Percentiles rank a stretch among this genome's conserved stretches.
Conservation (phyloP, 2,797 vertebrate genomes). For the Bradypus variegatus region DNA sequence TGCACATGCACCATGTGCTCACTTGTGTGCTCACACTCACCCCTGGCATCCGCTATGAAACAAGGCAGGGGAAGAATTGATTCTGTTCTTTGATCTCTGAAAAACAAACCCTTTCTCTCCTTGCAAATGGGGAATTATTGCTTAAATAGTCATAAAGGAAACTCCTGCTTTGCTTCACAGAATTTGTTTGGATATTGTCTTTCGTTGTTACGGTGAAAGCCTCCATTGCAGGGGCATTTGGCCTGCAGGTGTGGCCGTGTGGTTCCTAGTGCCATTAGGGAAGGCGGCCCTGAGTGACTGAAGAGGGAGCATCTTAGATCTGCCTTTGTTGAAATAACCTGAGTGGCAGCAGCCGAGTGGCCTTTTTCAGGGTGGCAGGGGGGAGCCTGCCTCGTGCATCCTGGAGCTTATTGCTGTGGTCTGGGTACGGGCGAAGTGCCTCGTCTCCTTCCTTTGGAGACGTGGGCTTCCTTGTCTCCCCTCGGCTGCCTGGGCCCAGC, state of each 20-base stretch:
- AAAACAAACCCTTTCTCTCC: background rate
- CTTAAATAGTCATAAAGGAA: background rate
- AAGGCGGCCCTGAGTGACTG: accelerated
- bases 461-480: background rate
- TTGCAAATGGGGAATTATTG: background rate
- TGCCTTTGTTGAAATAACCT: accelerated
- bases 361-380: background rate
- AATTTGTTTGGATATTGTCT: background rate
- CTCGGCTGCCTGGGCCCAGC: accelerated
- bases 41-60: background rate
- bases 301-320: background rate
- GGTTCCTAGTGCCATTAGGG: background rate
- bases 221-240: background rate
- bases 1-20: background rate
- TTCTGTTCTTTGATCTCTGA: background rate
- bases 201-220: background rate
- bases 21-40: no score
- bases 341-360: accelerated
- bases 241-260: background rate
- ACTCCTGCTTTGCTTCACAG: background rate
- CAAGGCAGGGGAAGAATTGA: no score
- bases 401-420: no score
- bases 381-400: background rate
- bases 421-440: background rate
- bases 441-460: background rate